phyloP scores from a whole-genome alignment of 2,113 vertebrate species.

The Progne subis region DNA sequence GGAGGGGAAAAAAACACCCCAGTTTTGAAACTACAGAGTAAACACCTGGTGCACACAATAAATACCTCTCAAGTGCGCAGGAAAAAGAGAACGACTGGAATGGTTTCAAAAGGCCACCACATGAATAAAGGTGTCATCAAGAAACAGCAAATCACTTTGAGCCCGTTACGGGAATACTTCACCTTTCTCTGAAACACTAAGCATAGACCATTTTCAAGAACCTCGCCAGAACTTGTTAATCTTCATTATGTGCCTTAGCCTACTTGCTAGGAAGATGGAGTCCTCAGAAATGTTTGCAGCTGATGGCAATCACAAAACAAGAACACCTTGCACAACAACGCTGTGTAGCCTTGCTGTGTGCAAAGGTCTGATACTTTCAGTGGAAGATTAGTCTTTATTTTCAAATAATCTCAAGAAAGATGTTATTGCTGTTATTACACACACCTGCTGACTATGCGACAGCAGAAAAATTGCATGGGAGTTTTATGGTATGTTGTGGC shows the following conservation, averaged over 20 bases:
- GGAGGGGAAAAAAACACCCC: rapidly evolving
- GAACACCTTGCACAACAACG: not conserved
- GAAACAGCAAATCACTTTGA: conserved; percentile 37
- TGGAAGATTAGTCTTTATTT: not conserved
- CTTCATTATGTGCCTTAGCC: not conserved
- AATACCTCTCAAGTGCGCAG: not conserved
- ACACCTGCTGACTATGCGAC: not conserved
- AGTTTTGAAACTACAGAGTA: not conserved
- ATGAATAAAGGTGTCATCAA: conserved; percentile 25
- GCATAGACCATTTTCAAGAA: not conserved
- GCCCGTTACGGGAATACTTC: conserved; percentile 3
- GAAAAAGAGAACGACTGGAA: not conserved
- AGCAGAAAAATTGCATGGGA: conserved; percentile 10
- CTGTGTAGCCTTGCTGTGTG: not conserved
- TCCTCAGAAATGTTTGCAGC: not conserved
- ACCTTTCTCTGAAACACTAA: conserved; percentile 41
- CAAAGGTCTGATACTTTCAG: not conserved
- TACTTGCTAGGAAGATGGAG: not conserved
- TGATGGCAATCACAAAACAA: not conserved
- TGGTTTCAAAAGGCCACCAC: conserved; percentile 23
- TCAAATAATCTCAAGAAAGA: not conserved
- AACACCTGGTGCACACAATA: not conserved
- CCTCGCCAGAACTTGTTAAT: conserved; percentile 33
- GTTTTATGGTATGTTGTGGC: not conserved
- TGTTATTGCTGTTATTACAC: not conserved